Conservation (phyloP, 2,797 vertebrate species). For the Esox masquinongy region DNA sequence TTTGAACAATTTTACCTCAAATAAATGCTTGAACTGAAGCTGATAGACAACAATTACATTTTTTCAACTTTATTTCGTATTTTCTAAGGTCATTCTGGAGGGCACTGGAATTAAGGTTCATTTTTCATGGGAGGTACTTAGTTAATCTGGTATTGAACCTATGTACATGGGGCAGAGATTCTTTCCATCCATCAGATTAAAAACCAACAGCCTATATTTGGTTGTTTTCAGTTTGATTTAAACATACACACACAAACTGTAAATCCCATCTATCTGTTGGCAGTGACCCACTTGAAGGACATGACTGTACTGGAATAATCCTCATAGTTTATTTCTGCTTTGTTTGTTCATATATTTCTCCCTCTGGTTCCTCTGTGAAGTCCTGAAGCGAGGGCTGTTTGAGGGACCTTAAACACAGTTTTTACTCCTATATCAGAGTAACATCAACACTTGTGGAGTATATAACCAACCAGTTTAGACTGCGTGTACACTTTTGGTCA, state of each 20-base stretch:
- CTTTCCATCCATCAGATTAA: background rate
- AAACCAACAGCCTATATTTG: background rate
- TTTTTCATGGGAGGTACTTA: no score
- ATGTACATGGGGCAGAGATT: background rate
- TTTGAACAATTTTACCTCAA: no score
- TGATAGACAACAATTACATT: no score
- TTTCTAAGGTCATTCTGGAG: no score
- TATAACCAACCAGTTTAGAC: background rate
- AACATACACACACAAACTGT: background rate
- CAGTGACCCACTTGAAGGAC: slow-evolving; percentile 18
- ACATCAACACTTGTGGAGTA: background rate
- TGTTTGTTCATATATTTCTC: slow-evolving; percentile 27
- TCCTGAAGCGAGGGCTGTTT: background rate
- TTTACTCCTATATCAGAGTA: background rate
- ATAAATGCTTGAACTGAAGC: no score
- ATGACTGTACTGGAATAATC: slow-evolving; percentile 12
- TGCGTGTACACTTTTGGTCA: background rate
- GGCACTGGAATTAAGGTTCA: no score
- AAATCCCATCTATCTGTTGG: background rate
- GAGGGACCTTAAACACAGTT: background rate
- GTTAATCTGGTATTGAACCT: background rate
- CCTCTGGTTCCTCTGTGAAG: slow-evolving; percentile 12
- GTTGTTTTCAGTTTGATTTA: no score
- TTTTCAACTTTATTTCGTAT: no score
- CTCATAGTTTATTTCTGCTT: background rate